phyloP scores from a whole-genome alignment of 1,140 invertebrate genomes.

The Philopotamus ludificatus region DNA sequence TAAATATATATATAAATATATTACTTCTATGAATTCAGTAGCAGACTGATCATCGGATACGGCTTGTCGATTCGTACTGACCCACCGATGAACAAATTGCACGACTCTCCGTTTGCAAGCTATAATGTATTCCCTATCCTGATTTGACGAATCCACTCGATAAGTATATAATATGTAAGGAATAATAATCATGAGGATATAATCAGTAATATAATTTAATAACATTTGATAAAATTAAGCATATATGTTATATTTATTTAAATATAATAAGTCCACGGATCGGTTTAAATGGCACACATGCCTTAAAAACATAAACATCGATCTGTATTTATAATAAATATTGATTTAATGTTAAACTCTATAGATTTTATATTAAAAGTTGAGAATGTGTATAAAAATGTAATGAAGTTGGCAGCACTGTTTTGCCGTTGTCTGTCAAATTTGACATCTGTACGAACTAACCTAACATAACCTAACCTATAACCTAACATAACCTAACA shows the following conservation, averaged over 20 bases:
- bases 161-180: slow-evolving; percentile 49
- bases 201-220: background rate
- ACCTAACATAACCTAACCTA: too few species aligned
- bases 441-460: too few species aligned
- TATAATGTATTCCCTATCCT: slow-evolving; percentile 72
- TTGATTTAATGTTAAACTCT: too few species aligned
- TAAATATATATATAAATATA: background rate
- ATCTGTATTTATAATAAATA: too few species aligned
- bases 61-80: slow-evolving; percentile 67
- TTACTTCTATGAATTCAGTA: slow-evolving; percentile 70
- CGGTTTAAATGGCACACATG: too few species aligned
- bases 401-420: too few species aligned
- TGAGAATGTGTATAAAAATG: too few species aligned
- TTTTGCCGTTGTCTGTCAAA: too few species aligned
- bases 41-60: slow-evolving; percentile 74
- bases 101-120: slow-evolving; percentile 75
- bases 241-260: slow-evolving; percentile 1
- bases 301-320: too few species aligned
- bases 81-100: slow-evolving; percentile 79
- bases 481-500: too few species aligned
- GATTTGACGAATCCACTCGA: slow-evolving; percentile 58
- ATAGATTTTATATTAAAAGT: too few species aligned
- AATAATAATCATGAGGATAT: background rate
- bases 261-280: too few species aligned
- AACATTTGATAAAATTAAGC: background rate